Conservation (phyloP, 2,797 vertebrate genomes). For the Ispidina picta region DNA sequence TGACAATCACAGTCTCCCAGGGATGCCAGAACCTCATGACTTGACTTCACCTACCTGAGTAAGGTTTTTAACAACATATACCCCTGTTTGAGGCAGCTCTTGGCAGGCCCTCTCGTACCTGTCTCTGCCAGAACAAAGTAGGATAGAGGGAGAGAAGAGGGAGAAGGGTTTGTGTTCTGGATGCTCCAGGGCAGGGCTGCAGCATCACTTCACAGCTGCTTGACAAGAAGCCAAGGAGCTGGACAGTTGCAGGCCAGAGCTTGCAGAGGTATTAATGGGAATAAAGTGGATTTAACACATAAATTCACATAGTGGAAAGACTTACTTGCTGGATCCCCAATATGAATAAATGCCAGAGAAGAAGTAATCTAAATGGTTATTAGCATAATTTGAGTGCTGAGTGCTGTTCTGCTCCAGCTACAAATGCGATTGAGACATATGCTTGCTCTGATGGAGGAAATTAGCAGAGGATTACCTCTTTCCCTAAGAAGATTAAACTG, state of each 20-base stretch:
- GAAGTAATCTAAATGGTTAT: constrained; percentile 53
- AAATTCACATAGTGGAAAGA: constrained; percentile 24
- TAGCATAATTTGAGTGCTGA: constrained; percentile 65
- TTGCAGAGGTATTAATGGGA: constrained; percentile 21
- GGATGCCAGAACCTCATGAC: not conserved
- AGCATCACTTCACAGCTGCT: not conserved
- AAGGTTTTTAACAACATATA: not conserved
- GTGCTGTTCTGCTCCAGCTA: constrained; percentile 67
- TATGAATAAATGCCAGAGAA: constrained; percentile 54
- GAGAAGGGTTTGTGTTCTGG: not conserved
- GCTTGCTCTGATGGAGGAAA: constrained; percentile 72
- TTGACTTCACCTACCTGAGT: not conserved
- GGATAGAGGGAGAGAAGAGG: not conserved
- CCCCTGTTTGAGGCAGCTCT: not conserved
- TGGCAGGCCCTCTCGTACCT: not conserved
- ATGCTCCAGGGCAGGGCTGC: not conserved
- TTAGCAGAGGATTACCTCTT: constrained; percentile 73
- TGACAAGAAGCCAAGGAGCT: not conserved
- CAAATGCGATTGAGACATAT: constrained; percentile 74
- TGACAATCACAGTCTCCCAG: not conserved
- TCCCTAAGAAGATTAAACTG: constrained; percentile 63
- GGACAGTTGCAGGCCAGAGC: not conserved
- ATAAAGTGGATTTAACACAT: constrained; percentile 31
- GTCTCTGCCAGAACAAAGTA: not conserved
- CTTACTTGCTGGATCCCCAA: constrained; percentile 24